Percentiles rank a stretch among this genome's conserved stretches.
Conservation (phyloP, 2,113 vertebrate genomes). For the Plotosus lineatus region DNA sequence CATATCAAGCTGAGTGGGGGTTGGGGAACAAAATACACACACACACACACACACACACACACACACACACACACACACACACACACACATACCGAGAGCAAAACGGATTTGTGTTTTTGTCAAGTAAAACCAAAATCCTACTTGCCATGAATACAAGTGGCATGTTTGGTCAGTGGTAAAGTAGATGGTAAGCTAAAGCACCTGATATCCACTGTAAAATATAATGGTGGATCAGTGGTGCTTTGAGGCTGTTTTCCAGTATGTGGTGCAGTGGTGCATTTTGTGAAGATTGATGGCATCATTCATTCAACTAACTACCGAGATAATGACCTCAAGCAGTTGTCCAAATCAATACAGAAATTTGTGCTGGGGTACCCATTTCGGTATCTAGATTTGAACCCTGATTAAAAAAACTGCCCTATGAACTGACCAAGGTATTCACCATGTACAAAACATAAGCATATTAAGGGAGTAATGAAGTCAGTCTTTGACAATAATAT, state of each 20-base stretch:
- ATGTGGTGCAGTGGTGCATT: background rate
- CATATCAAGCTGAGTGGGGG: too few species aligned
- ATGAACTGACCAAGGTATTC: background rate
- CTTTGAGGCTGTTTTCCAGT: background rate
- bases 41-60: too few species aligned
- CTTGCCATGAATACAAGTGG: background rate
- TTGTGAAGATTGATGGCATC: background rate
- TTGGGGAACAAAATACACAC: too few species aligned
- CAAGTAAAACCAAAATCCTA: background rate
- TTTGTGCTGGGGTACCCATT: background rate
- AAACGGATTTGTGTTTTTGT: background rate
- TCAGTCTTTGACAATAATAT: background rate
- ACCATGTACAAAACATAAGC: background rate
- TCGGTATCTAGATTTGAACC: background rate
- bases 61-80: too few species aligned
- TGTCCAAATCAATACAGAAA: background rate
- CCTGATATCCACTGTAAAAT: background rate
- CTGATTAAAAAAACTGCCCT: background rate
- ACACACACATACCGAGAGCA: too few species aligned
- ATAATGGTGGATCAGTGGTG: background rate
- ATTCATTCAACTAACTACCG: slow-evolving; percentile 4
- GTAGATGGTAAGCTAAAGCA: background rate
- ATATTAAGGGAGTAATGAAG: background rate
- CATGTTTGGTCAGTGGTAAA: background rate
- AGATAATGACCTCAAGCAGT: slow-evolving; percentile 6